Conservation (phyloP, 2,797 vertebrate genomes). For the Eulemur coronatus region DNA sequence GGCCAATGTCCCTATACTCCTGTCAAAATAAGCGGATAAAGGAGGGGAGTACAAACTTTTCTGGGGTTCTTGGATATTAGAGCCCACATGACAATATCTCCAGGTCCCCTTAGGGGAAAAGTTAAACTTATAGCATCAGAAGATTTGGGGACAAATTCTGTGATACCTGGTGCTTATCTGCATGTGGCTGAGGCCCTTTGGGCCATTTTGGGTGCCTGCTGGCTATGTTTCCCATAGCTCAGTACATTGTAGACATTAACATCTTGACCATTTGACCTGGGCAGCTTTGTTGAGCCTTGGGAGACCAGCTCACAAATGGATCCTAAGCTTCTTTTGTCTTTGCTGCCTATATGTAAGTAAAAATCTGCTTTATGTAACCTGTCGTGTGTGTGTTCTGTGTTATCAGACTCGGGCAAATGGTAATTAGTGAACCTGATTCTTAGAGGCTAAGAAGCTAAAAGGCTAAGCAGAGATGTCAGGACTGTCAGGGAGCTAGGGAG, state of each 20-base stretch:
- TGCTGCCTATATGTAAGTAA: neutral
- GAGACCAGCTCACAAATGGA: neutral
- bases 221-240: neutral
- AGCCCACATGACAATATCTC: neutral
- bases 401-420: neutral
- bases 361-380: neutral
- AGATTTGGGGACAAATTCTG: neutral
- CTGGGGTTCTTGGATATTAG: neutral
- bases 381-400: neutral
- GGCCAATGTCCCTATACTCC: neutral
- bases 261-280: neutral
- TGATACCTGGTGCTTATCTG: no score
- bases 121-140: neutral
- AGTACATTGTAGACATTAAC: neutral
- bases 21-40: neutral
- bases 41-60: neutral
- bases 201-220: neutral
- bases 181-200: neutral
- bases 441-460: neutral
- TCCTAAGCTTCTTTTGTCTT: neutral
- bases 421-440: neutral
- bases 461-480: neutral
- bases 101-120: neutral
- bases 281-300: neutral
- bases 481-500: neutral